phyloP scores from a whole-genome alignment of 2,113 vertebrate genomes.

The Sebastes schlegelii region DNA sequence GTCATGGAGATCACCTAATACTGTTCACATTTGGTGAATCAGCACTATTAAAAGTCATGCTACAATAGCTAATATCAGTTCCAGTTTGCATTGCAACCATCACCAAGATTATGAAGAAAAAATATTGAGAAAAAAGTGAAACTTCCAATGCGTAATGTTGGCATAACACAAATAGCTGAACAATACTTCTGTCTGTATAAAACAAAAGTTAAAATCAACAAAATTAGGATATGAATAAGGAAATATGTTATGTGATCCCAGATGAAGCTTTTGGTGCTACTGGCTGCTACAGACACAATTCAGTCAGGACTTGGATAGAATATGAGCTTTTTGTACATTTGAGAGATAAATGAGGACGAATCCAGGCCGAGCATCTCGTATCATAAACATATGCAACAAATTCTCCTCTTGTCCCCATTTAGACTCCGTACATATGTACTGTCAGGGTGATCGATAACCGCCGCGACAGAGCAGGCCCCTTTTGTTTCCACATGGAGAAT shows the following conservation, averaged over 20 bases:
- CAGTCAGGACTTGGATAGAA: not conserved
- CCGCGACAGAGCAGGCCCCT: slow-evolving; percentile 38
- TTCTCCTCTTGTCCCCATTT: slow-evolving; percentile 36
- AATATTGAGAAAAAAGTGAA: not conserved
- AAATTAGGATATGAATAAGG: not conserved
- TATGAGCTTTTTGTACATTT: not conserved
- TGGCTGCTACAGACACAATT: not conserved
- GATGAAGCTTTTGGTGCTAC: not conserved
- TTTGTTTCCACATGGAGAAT: slow-evolving; percentile 73
- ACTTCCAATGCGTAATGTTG: not conserved
- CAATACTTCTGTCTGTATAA: too few species aligned
- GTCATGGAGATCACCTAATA: not conserved
- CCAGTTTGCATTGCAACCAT: not conserved
- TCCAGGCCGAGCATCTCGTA: not conserved
- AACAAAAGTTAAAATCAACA: too few species aligned
- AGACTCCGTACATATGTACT: slow-evolving; percentile 31
- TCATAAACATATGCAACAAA: slow-evolving; percentile 35
- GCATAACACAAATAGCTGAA: not conserved
- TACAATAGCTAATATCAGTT: not conserved
- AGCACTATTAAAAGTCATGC: not conserved
- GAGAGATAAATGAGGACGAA: not conserved
- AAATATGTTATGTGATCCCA: not conserved
- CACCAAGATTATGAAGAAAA: not conserved
- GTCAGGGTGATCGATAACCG: slow-evolving; percentile 71
- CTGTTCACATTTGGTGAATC: not conserved